Conservation (phyloP, 2,113 vertebrate genomes). For the Parus major region DNA sequence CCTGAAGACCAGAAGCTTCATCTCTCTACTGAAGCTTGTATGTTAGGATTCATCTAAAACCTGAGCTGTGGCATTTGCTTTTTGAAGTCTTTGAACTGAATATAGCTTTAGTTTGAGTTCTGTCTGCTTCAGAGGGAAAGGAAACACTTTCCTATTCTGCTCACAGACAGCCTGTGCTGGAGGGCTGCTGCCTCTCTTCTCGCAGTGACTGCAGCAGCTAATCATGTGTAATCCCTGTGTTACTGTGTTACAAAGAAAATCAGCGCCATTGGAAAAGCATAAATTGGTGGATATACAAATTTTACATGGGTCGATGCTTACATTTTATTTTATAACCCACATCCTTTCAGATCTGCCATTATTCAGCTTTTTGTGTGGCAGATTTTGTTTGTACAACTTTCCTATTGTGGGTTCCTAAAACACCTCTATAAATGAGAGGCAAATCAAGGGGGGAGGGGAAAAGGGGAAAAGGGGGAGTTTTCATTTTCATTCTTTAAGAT, state of each 20-base stretch:
- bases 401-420: not conserved
- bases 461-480: not conserved
- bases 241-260: not conserved
- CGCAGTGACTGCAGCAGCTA: conserved; percentile 6
- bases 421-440: not conserved
- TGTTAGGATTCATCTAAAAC: conserved; percentile 3
- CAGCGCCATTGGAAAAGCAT: not conserved
- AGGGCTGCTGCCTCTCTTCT: conserved; percentile 14
- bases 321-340: not conserved
- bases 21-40: not conserved
- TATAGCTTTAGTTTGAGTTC: conserved; percentile 23
- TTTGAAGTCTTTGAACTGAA: conserved; percentile 49
- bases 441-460: not conserved
- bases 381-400: not conserved
- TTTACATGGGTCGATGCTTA: not conserved
- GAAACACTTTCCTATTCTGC: not conserved
- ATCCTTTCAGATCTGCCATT: not conserved
- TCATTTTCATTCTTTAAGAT: not conserved
- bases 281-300: not conserved
- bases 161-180: conserved; percentile 28
- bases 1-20: not conserved
- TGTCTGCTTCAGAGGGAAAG: conserved; percentile 28
- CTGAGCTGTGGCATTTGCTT: not conserved
- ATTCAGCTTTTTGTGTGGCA: not conserved
- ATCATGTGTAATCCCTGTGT: conserved; percentile 40